Conservation (phyloP, 2,113 vertebrate genomes). For the Muscicapa adusta region DNA sequence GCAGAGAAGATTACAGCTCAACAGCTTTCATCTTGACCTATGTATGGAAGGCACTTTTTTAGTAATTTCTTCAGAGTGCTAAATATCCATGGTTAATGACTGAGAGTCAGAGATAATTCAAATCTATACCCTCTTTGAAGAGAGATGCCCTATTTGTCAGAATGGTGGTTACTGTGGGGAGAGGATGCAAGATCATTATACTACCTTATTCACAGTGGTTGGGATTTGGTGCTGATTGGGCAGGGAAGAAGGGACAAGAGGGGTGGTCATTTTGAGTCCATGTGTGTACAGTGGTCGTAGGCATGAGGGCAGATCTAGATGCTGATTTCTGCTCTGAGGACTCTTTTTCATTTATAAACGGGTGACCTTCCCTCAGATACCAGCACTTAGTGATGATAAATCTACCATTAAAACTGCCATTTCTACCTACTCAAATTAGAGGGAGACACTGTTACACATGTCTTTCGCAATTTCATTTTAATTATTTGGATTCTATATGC, state of each 20-base stretch:
- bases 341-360: not conserved
- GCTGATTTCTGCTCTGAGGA: not conserved
- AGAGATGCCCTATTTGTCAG: not conserved
- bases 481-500: not conserved
- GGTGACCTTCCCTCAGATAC: not conserved
- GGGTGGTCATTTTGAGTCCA: not conserved
- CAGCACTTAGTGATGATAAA: not conserved
- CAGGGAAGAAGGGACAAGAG: not conserved
- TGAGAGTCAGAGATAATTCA: not conserved
- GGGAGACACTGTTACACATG: not conserved
- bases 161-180: not conserved
- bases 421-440: not conserved
- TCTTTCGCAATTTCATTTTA: not conserved
- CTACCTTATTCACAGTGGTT: not conserved
- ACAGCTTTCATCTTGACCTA: not conserved
- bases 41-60: not conserved
- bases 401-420: not conserved
- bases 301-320: not conserved
- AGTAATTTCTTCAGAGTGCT: not conserved
- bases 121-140: not conserved
- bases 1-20: not conserved
- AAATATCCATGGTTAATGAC: not conserved
- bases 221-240: not conserved
- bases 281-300: fast-evolving
- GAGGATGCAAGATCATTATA: not conserved